Percentiles rank a stretch among this genome's conserved stretches.
Conservation (phyloP, 1,140 invertebrate species). For the Neotoxoptera formosana region DNA sequence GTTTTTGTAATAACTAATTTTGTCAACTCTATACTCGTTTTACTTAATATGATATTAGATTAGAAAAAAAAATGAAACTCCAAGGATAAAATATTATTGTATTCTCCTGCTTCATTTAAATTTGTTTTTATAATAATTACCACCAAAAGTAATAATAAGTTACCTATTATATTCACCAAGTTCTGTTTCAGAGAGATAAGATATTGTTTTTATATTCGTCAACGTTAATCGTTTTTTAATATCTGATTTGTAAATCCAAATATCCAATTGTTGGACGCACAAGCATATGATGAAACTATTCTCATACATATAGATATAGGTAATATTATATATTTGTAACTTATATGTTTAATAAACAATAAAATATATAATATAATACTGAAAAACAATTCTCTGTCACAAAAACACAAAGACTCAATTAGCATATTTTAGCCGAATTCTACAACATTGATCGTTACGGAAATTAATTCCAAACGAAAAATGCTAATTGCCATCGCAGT, state of each 20-base stretch:
- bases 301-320: background rate
- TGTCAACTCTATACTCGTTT: too few relatives aligned
- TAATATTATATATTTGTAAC: background rate
- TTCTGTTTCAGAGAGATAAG: too few relatives aligned
- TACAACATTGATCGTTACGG: background rate
- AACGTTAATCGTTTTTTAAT: background rate
- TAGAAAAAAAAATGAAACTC: too few relatives aligned
- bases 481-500: background rate
- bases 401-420: background rate
- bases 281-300: background rate
- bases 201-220: background rate
- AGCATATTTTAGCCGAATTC: background rate
- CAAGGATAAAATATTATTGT: too few relatives aligned
- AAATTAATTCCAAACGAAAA: background rate
- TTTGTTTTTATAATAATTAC: too few relatives aligned
- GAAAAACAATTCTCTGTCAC: background rate
- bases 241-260: too few relatives aligned
- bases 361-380: background rate
- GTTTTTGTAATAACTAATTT: too few relatives aligned
- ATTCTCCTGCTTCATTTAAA: too few relatives aligned
- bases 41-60: too few relatives aligned
- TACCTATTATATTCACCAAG: too few relatives aligned
- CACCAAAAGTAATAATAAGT: too few relatives aligned
- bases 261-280: background rate
- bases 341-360: background rate